phyloP scores from a whole-genome alignment of 2,113 vertebrate species.

The Poeciliopsis prolifica region DNA sequence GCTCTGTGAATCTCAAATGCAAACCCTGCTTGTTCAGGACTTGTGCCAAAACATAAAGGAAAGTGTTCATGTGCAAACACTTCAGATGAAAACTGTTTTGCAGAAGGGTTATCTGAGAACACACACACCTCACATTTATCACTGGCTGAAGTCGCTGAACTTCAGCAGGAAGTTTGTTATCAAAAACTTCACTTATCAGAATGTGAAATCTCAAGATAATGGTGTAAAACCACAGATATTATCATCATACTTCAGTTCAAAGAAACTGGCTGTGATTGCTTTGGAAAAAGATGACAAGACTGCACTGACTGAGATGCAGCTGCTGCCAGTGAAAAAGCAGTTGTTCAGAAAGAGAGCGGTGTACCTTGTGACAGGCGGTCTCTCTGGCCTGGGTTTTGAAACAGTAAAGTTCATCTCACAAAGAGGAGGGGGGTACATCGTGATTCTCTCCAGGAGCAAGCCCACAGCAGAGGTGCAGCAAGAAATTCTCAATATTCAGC shows the following conservation, averaged over 20 bases:
- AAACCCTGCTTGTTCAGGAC: conserved; percentile 39
- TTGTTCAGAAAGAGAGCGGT: conserved; percentile 80
- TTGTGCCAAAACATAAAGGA: conserved; percentile 63
- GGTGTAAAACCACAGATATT: conserved; percentile 19
- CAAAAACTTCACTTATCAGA: conserved; percentile 62
- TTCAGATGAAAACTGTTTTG: conserved; percentile 71
- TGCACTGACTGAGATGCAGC: conserved; percentile 71
- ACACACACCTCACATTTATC: conserved; percentile 64
- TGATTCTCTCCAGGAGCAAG: conserved; percentile 80
- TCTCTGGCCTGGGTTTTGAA: conserved; percentile 88
- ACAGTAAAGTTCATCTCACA: conserved; percentile 86
- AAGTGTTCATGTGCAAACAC: conserved; percentile 71
- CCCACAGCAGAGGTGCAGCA: conserved; percentile 74
- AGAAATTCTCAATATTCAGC: conserved; percentile 75
- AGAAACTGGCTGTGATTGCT: conserved; percentile 63
- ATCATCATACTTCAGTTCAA: conserved; percentile 79
- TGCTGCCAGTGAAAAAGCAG: conserved; percentile 61
- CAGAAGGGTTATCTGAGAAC: conserved; percentile 78
- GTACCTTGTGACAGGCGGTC: conserved; percentile 85
- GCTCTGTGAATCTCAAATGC: conserved; percentile 69
- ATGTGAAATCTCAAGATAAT: conserved; percentile 31
- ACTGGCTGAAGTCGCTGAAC: conserved; percentile 81
- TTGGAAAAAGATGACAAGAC: conserved; percentile 55
- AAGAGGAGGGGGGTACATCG: conserved; percentile 79
- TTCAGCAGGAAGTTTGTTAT: conserved; percentile 57